Evolutionary conservation across 1,140 invertebrate genomes (phyloP).

Genomic region (Goniozus legneri): DNA sequence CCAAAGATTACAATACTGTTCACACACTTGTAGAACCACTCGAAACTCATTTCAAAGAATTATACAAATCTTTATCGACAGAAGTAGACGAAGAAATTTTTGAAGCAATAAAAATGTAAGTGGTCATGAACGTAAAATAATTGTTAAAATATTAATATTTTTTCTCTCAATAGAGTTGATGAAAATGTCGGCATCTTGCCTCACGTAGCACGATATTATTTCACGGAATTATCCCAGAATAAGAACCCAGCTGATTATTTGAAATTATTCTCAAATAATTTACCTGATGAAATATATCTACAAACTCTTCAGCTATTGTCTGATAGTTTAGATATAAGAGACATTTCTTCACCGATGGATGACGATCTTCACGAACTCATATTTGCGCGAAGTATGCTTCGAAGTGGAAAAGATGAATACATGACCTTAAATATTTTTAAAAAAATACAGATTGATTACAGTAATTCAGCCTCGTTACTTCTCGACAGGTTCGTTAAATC

Average conservation of each 20-base stretch:
- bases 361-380: slow-evolving; percentile 22
- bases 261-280: neutral
- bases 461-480: slow-evolving; percentile 26
- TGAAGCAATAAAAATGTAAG: slow-evolving; percentile 8
- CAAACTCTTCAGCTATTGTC: slow-evolving; percentile 17
- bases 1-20: slow-evolving; percentile 21
- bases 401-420: slow-evolving; percentile 1
- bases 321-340: slow-evolving; percentile 13
- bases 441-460: slow-evolving; percentile 23
- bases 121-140: no score
- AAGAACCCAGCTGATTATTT: slow-evolving; percentile 8
- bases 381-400: slow-evolving; percentile 18
- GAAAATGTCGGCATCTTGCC: slow-evolving; percentile 19
- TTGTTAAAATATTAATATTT: neutral
- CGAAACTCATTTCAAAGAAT: slow-evolving; percentile 13
- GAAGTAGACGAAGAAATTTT: slow-evolving; percentile 17
- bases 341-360: slow-evolving; percentile 1
- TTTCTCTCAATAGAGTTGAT: neutral
- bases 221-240: slow-evolving; percentile 7
- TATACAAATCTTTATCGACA: slow-evolving; percentile 16
- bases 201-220: slow-evolving; percentile 18
- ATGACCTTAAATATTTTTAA: slow-evolving; percentile 16
- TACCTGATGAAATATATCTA: slow-evolving; percentile 4
- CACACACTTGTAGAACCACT: slow-evolving; percentile 15
- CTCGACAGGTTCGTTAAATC: slow-evolving; percentile 28